Conservation (phyloP, 2,888 invertebrate genomes). For the Cosmorhoe ocellata region DNA sequence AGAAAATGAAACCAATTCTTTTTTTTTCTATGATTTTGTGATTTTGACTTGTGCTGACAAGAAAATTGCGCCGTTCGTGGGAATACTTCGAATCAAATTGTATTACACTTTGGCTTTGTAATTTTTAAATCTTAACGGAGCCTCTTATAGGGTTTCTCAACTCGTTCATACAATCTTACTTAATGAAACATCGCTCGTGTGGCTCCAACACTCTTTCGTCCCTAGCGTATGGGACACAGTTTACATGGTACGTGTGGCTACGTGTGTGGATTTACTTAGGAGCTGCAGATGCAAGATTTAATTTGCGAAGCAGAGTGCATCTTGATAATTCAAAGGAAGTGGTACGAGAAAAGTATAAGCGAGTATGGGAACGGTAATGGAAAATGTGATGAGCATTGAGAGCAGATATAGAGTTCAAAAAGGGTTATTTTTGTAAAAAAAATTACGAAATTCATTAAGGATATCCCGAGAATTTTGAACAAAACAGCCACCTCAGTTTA, state of each 20-base stretch:
- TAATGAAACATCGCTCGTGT: background rate
- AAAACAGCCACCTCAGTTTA: no score
- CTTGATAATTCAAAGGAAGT: slow-evolving; percentile 15
- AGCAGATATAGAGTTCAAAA: background rate
- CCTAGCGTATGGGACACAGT: background rate
- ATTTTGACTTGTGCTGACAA: no score
- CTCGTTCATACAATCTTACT: background rate
- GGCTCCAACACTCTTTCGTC: background rate
- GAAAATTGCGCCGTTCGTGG: no score
- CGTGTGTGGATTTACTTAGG: slow-evolving; percentile 15
- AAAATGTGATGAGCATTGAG: slow-evolving; percentile 12
- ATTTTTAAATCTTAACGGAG: no score
- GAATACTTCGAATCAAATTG: no score
- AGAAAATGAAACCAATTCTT: no score
- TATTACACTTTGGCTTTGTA: no score
- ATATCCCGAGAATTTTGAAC: no score
- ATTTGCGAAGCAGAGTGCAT: slow-evolving; percentile 16
- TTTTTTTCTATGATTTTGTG: no score
- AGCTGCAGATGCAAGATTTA: slow-evolving; percentile 18
- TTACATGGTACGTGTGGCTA: slow-evolving; percentile 2
- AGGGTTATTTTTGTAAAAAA: no score
- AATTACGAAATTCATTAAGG: no score
- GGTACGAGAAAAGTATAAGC: slow-evolving; percentile 2
- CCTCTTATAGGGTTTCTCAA: no score
- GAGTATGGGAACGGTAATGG: slow-evolving; percentile 6